Base-by-base conservation (phyloP, 2,888 invertebrate genomes). In the Hedychridium roseum region DNA sequence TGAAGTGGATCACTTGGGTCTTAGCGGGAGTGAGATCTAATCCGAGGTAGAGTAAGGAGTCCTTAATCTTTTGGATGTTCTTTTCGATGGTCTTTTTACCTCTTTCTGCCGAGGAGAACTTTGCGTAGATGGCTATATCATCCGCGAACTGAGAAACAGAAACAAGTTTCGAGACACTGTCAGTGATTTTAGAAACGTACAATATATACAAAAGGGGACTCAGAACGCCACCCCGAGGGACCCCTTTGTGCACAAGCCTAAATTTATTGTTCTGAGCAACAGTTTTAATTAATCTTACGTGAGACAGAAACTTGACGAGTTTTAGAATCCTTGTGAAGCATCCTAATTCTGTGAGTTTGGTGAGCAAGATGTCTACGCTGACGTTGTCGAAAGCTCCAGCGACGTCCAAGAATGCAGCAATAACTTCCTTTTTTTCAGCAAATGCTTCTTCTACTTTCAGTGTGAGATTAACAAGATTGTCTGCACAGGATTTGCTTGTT, bases 171-270 rank as follows among this genome's bases (percentile, higher is more conserved):
- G 32, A 23, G 6, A 50, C 6, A 12, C 37, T 31, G 1, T 23
- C 3, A 1, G 11, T 11, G 5, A 54, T 44, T 2, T 37, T 28
- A 14, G 43, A 14, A 14, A 44, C 39, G 14, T 44, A 57, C 0
- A 57, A 15, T 9, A 43, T 40, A 18, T 43, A 46, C n/a, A 54
- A 20, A 4, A 50, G 38, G 1, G 50, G 50, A 15, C 44, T 48
- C 14, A 57, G 47, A 7, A 54, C 57, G 5, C 30, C 30, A 12
- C 30, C 30, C 12, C 11, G 30, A 30, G 6, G 30, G 6, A 30
- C 30, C 11, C 30, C 30, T 12, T 12, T 30, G 4, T 12, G 9
- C 4, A 30, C 30, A 4, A 30, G 30, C 11, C 30, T 30, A 20
- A n/a, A n/a, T n/a, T 12, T 12, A 4, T 4, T 12, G 11, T 30